Evolutionary conservation across 1,140 invertebrate genomes (phyloP), one percentile per base, ranked within the genome.

Genomic region (Stegodyphus mimosarum): DNA sequence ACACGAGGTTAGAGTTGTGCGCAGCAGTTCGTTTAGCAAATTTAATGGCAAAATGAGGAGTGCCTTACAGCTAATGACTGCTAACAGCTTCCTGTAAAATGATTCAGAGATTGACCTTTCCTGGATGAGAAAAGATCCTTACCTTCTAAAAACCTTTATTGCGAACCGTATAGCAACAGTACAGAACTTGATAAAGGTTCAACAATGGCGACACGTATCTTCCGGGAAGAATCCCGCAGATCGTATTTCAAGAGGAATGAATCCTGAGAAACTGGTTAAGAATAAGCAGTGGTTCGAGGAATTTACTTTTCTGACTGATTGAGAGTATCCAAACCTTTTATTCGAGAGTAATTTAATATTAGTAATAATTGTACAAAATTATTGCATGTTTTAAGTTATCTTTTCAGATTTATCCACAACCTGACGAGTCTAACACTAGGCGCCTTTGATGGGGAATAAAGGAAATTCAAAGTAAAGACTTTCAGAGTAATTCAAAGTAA

Each of bases 91-190:
- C 15, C 17, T 49, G 7, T 84, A 53, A 72, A 33, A 7, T 5
- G 73, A 77, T 60, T 85, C 73, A 9, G 77, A 10, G 48, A 77
- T 69, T 49, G 70, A 63, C 13, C 69, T 77, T 5, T 7, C 66
- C 1, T 85, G 72, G 83, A 17, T 76, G 13, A 3, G 15, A 77
- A 63, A 17, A 11, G 9, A 76, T 3, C 74, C 73, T 7, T 67
- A 10, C n/a, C 9, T 17, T 7, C 53, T 53, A 15, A 85, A 80
- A 51, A 80, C 77, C 4, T 80, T 80, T 69, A 64, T 86, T 6
- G 55, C 74, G 7, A 86, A 86, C 55, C n/a, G 84, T 10, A 75
- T 86, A 4, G 6, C 70, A 6, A 33, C 7, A 49, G 78, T 86
- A 48, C 84, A 86, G 50, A 48, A 70, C 6, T 5, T n/a, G 9